Percentiles rank a stretch among this genome's conserved stretches.
Evolutionary conservation across 2,113 vertebrate genomes (phyloP).

Genomic region (Lampris incognitus): DNA sequence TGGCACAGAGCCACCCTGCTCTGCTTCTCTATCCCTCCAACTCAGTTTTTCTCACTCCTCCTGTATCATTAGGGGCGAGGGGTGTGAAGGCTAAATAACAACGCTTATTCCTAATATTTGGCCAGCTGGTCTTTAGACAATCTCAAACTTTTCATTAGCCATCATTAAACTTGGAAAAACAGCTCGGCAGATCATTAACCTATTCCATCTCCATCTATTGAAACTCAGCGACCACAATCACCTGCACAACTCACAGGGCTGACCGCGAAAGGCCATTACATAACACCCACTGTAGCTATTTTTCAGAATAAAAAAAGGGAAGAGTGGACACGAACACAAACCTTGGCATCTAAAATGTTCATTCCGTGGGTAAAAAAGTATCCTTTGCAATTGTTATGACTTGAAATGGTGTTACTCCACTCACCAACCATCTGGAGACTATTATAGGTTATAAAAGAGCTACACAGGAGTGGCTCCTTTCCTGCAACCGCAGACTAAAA

Average conservation of each 20-base stretch:
- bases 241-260: neutral
- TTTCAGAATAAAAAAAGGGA: conserved; percentile 7
- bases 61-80: conserved; percentile 21
- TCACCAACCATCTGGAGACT: conserved; percentile 75
- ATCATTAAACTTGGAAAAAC: conserved; percentile 22
- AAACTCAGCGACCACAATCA: conserved; percentile 17
- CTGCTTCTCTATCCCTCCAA: neutral
- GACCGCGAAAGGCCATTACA: conserved; percentile 26
- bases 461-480: conserved; percentile 61
- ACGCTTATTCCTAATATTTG: conserved; percentile 7
- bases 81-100: neutral
- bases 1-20: neutral
- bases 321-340: conserved; percentile 57
- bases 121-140: neutral
- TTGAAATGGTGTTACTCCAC: conserved; percentile 47
- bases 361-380: conserved; percentile 38
- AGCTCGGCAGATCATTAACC: neutral
- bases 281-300: conserved; percentile 10
- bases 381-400: conserved; percentile 61
- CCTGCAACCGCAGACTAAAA: conserved; percentile 71
- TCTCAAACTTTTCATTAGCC: neutral
- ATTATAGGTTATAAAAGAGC: conserved; percentile 74
- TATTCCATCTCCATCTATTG: conserved; percentile 2
- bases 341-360: conserved; percentile 38
- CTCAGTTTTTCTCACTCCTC: neutral